A percentile compares a stretch with the other conserved stretches of the same genome.
These are phyloP conservation scores for Luffia ferchaultella DNA, from an alignment of 2,888 invertebrate genomes.

Conservation along the genomic window DNA sequence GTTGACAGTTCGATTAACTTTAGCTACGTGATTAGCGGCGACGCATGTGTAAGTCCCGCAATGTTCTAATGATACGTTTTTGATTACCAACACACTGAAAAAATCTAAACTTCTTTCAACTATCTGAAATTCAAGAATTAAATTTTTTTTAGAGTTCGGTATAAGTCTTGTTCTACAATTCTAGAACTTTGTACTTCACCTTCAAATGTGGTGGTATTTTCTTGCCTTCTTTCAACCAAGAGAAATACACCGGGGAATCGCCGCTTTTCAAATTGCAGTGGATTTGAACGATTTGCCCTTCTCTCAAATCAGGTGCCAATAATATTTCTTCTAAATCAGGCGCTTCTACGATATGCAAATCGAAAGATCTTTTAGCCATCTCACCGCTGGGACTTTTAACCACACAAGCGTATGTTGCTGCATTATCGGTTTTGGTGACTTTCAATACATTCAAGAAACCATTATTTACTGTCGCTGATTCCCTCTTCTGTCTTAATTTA, in stretches of 20 bases:
- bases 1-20: slow-evolving; percentile 74
- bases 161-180: too few species aligned
- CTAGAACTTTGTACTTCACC: too few species aligned
- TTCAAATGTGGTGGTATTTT: slow-evolving; percentile 71
- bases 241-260: slow-evolving; percentile 75
- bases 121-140: slow-evolving; percentile 41
- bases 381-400: slow-evolving; percentile 79
- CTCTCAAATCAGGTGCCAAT: slow-evolving; percentile 80
- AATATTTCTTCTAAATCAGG: slow-evolving; percentile 85
- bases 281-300: slow-evolving; percentile 85
- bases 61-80: slow-evolving; percentile 75
- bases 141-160: too few species aligned
- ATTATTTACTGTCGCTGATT: slow-evolving; percentile 26
- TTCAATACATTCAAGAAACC: slow-evolving; percentile 66
- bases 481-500: slow-evolving; percentile 50
- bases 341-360: slow-evolving; percentile 75
- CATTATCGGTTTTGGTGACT: slow-evolving; percentile 72
- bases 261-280: slow-evolving; percentile 81
- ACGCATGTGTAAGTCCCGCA: slow-evolving; percentile 78
- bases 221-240: slow-evolving; percentile 74
- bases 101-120: slow-evolving; percentile 74
- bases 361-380: slow-evolving; percentile 75
- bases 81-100: slow-evolving; percentile 75
- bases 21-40: slow-evolving; percentile 76
- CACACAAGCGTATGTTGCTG: slow-evolving; percentile 80